A percentile compares a stretch with the other conserved stretches of the same genome.
phyloP scores from a whole-genome alignment of 1,140 invertebrate genomes.

The Drosophila chauvacae region DNA sequence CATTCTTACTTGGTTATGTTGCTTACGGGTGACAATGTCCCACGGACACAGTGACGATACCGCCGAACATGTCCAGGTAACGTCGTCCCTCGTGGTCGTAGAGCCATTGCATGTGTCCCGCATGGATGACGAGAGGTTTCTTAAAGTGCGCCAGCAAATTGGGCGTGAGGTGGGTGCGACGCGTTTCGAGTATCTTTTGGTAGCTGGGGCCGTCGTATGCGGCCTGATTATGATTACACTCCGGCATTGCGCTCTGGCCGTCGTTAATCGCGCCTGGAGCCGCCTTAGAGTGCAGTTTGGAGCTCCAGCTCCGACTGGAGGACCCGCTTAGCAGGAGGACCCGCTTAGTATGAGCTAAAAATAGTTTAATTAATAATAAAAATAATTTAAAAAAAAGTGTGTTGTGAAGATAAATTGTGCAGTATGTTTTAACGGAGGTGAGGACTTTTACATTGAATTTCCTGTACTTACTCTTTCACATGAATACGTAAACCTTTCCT shows the following conservation, averaged over 20 bases:
- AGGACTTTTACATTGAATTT: neutral
- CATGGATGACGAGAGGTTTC: conserved; percentile 92
- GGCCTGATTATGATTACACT: conserved; percentile 53
- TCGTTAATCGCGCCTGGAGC: conserved; percentile 44
- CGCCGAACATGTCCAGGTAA: conserved; percentile 97
- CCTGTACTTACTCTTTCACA: too few relatives aligned
- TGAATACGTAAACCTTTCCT: neutral
- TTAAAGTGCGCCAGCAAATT: conserved; percentile 92
- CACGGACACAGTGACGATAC: conserved; percentile 98
- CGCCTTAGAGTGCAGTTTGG: conserved; percentile 59
- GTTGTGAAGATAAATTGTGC: too few relatives aligned
- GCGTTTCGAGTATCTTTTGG: conserved; percentile 86
- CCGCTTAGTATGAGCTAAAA: conserved; percentile 32
- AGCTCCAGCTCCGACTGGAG: conserved; percentile 22
- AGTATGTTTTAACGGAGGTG: neutral
- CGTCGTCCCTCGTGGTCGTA: conserved; percentile 94
- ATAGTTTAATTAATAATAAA: too few relatives aligned
- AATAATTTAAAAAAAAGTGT: neutral
- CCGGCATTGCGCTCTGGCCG: conserved; percentile 59
- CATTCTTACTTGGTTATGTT: neutral
- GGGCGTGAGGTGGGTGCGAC: conserved; percentile 88
- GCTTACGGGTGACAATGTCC: conserved; percentile 99
- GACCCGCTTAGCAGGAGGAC: conserved; percentile 8
- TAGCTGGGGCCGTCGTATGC: conserved; percentile 86
- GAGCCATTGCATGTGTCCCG: conserved; percentile 96